These are phyloP conservation scores for Aldabrachelys gigantea DNA, from an alignment of 2,113 vertebrate species.

Conservation along the genomic window DNA sequence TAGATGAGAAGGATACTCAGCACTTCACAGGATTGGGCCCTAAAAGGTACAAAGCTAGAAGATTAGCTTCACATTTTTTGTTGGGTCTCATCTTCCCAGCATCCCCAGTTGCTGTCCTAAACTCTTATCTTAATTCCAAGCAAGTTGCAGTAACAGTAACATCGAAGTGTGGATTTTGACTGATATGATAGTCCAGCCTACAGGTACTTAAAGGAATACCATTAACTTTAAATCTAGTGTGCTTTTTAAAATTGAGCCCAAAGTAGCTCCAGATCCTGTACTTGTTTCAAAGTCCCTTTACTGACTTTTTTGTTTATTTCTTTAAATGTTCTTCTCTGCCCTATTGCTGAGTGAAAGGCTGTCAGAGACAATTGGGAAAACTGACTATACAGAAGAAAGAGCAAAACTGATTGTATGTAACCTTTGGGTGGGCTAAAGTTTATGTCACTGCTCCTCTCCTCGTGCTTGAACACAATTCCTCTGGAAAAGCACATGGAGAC, in stretches of 20 bases:
- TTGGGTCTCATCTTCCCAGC: background rate
- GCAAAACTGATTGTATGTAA: background rate
- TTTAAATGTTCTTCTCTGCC: background rate
- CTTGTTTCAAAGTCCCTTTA: background rate
- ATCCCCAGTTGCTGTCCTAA: background rate
- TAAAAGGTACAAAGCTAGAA: background rate
- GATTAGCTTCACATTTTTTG: background rate
- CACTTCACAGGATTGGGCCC: accelerated
- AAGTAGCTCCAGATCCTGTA: background rate
- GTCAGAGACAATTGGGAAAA: background rate
- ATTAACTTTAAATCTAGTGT: background rate
- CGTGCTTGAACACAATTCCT: too few relatives aligned
- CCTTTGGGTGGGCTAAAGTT: too few relatives aligned
- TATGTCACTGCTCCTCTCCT: too few relatives aligned
- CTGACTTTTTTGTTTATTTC: background rate
- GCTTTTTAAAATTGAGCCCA: conserved; percentile 19
- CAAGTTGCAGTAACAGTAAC: conserved; percentile 43
- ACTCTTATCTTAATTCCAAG: conserved; percentile 37
- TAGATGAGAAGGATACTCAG: accelerated
- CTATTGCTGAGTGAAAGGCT: background rate
- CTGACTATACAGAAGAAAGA: accelerated
- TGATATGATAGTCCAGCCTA: background rate
- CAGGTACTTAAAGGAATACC: conserved; percentile 26
- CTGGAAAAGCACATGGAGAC: too few relatives aligned
- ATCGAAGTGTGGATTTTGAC: conserved; percentile 42